phyloP scores from a whole-genome alignment of 2,797 vertebrate species.

The Pangasius macronema region DNA sequence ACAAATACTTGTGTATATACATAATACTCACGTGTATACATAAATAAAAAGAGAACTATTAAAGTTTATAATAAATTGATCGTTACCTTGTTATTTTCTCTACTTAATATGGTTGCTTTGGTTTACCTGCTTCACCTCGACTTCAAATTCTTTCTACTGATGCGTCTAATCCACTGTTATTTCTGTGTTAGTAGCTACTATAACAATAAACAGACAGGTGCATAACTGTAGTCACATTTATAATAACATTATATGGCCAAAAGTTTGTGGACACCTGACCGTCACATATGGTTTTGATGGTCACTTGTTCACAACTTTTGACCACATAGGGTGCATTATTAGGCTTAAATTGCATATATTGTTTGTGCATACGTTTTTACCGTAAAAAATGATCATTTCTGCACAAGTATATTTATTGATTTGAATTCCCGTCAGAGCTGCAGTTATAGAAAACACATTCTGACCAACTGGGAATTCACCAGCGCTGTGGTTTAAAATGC shows the following conservation, averaged over 20 bases:
- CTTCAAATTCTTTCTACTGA: neutral
- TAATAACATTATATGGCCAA: too few species aligned
- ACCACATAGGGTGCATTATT: neutral
- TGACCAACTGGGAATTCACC: neutral
- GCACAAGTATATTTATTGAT: neutral
- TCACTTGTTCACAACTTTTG: neutral
- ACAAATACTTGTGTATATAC: neutral
- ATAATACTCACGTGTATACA: neutral
- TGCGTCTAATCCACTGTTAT: neutral
- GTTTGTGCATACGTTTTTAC: neutral
- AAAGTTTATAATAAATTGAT: neutral
- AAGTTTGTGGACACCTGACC: too few species aligned
- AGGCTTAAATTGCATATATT: neutral
- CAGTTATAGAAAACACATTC: neutral
- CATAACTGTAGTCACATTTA: neutral
- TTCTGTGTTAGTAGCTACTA: neutral
- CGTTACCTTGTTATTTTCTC: neutral
- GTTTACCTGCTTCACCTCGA: too few species aligned
- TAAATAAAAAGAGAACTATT: neutral
- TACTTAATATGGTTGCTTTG: neutral
- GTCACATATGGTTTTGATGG: too few species aligned
- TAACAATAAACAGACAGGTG: neutral
- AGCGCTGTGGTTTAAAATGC: neutral
- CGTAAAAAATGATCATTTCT: too few species aligned
- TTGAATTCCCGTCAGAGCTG: neutral